These are phyloP conservation scores for Nomada flava DNA, from an alignment of 2,888 invertebrate species.

Conservation along the genomic window DNA sequence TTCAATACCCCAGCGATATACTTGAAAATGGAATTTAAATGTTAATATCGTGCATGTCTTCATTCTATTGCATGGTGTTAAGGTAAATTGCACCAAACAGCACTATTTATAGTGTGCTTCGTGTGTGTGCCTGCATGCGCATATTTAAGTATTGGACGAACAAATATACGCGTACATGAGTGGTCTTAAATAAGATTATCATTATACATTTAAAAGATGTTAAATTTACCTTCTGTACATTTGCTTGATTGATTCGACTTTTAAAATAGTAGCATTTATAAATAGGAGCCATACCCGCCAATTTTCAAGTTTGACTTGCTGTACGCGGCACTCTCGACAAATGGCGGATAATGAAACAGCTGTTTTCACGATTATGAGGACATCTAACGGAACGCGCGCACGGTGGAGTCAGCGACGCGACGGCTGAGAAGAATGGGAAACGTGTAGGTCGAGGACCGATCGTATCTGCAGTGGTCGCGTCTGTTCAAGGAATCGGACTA, in stretches of 20 bases:
- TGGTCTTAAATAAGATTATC: not conserved
- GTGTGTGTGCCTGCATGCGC: not conserved
- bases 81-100: no score
- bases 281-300: slow-evolving; percentile 19
- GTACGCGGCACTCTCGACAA: slow-evolving; percentile 35
- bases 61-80: not conserved
- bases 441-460: slow-evolving; percentile 61
- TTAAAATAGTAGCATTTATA: not conserved
- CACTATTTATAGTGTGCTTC: no score
- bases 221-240: not conserved
- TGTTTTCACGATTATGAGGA: slow-evolving; percentile 65
- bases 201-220: not conserved
- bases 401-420: slow-evolving; percentile 60
- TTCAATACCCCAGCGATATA: not conserved
- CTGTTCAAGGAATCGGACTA: slow-evolving; percentile 40
- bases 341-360: slow-evolving; percentile 73
- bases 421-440: slow-evolving; percentile 57
- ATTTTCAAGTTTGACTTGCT: slow-evolving; percentile 50
- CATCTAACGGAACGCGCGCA: slow-evolving; percentile 74
- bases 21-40: not conserved
- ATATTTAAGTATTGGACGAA: not conserved
- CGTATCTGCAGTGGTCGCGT: slow-evolving; percentile 50
- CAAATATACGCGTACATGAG: not conserved
- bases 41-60: no score
- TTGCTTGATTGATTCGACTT: not conserved